Conservation (phyloP, 2,888 invertebrate species). For the Drosophila siamana region DNA sequence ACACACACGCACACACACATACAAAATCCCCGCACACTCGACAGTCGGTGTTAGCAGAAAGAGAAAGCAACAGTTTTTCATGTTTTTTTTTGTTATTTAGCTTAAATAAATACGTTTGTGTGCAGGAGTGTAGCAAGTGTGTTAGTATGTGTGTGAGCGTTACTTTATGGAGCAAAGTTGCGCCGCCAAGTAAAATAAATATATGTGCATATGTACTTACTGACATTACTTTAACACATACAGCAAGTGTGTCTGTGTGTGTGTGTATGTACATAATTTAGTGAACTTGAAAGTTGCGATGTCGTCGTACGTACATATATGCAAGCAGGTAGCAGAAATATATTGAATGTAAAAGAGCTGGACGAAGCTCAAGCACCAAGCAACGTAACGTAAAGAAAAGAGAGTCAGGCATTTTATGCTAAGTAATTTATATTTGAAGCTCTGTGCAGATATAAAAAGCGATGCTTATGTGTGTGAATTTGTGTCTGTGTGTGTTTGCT, state of each 20-base stretch:
- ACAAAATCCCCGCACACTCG: not conserved
- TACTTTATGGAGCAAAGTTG: conserved; percentile 77
- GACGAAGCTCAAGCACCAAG: conserved; percentile 28
- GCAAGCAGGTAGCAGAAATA: conserved; percentile 45
- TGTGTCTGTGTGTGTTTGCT: conserved; percentile 9
- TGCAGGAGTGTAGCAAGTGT: conserved; percentile 14
- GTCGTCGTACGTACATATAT: conserved; percentile 20
- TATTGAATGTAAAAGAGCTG: conserved; percentile 68
- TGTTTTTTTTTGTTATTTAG: conserved; percentile 59
- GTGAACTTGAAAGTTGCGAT: conserved; percentile 76
- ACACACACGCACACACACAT: not conserved
- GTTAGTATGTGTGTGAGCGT: conserved; percentile 36
- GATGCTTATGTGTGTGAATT: conserved; percentile 27
- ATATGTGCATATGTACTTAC: conserved; percentile 54
- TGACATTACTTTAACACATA: conserved; percentile 29
- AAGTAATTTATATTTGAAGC: conserved; percentile 68
- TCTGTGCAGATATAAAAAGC: conserved; percentile 62
- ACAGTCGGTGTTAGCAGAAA: conserved; percentile 13
- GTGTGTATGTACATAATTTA: conserved; percentile 73
- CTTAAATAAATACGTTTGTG: conserved; percentile 76
- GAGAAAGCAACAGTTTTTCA: conserved; percentile 72
- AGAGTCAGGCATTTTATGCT: conserved; percentile 57
- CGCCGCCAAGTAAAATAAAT: conserved; percentile 66
- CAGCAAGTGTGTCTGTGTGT: conserved; percentile 3
- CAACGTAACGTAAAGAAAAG: conserved; percentile 4